Evolutionary conservation across 2,888 invertebrate species (phyloP).

Genomic region (Pyrocoelia pectoralis): DNA sequence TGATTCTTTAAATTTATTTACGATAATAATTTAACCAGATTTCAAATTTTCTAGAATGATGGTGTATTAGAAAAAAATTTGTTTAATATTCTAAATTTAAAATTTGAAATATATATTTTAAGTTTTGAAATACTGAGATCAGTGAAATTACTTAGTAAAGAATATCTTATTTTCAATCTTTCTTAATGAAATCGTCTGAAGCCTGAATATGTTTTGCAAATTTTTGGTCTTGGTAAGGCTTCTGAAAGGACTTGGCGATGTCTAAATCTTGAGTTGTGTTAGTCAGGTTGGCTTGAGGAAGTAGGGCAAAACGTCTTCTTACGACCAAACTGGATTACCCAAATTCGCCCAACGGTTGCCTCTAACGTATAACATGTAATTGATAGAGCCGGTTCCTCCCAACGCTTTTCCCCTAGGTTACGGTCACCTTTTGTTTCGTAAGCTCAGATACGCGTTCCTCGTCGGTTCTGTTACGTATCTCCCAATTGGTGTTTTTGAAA

Average conservation of each 20-base stretch:
- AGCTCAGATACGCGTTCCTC: slow-evolving; percentile 5
- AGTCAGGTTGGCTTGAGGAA: slow-evolving; percentile 59
- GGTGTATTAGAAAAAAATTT: no score
- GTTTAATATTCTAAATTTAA: no score
- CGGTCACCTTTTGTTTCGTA: slow-evolving; percentile 36
- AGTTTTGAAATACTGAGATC: no score
- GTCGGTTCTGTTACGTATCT: slow-evolving; percentile 5
- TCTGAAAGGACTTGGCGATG: slow-evolving; percentile 56
- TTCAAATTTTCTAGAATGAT: no score
- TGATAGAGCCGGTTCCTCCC: slow-evolving; percentile 60
- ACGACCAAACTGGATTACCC: slow-evolving; percentile 78
- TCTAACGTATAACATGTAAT: slow-evolving; percentile 65
- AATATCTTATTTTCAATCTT: no score
- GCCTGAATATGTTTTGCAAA: no score
- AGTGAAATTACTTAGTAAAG: no score
- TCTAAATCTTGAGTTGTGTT: slow-evolving; percentile 43
- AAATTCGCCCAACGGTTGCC: slow-evolving; percentile 69
- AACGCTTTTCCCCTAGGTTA: slow-evolving; percentile 66
- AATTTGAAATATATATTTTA: no score
- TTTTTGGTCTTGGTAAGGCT: slow-evolving; percentile 64
- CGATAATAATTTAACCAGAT: no score
- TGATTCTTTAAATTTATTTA: no score
- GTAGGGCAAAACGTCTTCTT: slow-evolving; percentile 60
- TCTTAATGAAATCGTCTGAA: no score
- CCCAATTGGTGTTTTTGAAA: slow-evolving; percentile 59